Evolutionary conservation across 2,888 invertebrate genomes (phyloP), one percentile per base, ranked within the genome.

Genomic region (Itoplectis maculator): DNA sequence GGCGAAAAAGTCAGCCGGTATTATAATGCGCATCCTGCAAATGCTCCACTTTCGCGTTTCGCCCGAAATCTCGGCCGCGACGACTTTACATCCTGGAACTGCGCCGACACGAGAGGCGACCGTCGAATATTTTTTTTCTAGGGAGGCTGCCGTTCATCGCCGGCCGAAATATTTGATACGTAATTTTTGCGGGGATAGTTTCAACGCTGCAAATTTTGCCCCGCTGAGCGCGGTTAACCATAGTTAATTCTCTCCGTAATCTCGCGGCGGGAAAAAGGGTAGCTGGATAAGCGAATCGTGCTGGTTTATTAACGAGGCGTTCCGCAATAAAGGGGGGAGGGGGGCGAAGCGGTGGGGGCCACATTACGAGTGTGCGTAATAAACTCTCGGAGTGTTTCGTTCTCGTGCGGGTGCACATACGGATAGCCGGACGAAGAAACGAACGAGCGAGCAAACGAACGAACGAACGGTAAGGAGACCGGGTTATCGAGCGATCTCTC

Each of bases 221-320:
- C 59, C 35, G 2, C n/a, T 8, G 15, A 15, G 37, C 6, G 37
- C 6, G 37, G 5, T 59, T 37, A n/a, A 37, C 1, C 37, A n/a
- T 15, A 35, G 35, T 59, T 59, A 7, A 35, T 59, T 37, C 37
- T 37, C 15, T 59, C 1, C n/a, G n/a, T 37, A 59, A 59, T n/a
- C 37, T 15, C 37, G 37, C 0, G 6, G 59, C 9, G 7, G n/a
- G 37, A 37, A 59, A 59, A 35, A 59, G 35, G 37, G 37, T 15
- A 59, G 59, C 8, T 37, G 59, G 37, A 59, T 61, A 61, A 61
- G 37, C 11, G 61, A 61, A 61, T 42, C n/a, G 0, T 23, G 13
- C 18, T n/a, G 6, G 45, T 88, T 89, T 88, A 86, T 89, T 89
- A 88, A 89, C 88, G 85, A 88, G 88, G 86, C 87, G 89, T 89